Base-by-base conservation (phyloP, 2,113 vertebrate genomes). In the Heteronetta atricapilla region DNA sequence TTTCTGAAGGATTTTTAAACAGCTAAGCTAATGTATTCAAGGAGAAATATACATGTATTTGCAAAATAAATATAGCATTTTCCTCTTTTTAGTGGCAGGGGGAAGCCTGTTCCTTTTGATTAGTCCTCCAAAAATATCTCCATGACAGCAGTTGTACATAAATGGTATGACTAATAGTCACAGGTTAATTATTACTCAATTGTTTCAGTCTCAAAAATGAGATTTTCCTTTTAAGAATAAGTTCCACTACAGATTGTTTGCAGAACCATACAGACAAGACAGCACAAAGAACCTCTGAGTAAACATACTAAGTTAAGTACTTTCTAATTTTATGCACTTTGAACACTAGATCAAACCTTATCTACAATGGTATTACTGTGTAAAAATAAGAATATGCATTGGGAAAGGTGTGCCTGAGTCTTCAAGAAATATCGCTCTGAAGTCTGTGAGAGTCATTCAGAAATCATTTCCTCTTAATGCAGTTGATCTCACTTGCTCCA, bases 211-310 rank as follows among this genome's bases (percentile, higher is more conserved):
- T 82, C 55, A 76, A 64, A 64, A 72, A 26, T 2, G 8, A 48
- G 20, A 33, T 72, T 92, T 93, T 82, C 64, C 33, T 91, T 82
- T 50, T 50, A 84, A 87, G 74, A 74, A 5, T 42, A 70, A 48
- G 18, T 58, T 78, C 33, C 36, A 22, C 17, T 40, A 64, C 26
- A 48, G 28, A 28, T 28, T 42, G 52, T 76, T 90, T 78, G 59
- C 56, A 73, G 73, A 73, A 84, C 31, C 62, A 18, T 17, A 29
- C 26, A 36, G 48, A 36, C 46, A 66, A 40, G 48, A 40, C 46
- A 66, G 67, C 40, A 25, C 38, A 46, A 53, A 26, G 40, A 64
- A 13, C 38, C 13, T 66, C 55, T 14, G 4, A 6, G 46, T 85
- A 85, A 38, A 77, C 55, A 42, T 2, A 38, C 31, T 56, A 62